A percentile compares a stretch with the other conserved stretches of the same genome.
These are phyloP conservation scores for Sciurus carolinensis DNA, from an alignment of 2,797 vertebrate genomes.

Conservation along the genomic window DNA sequence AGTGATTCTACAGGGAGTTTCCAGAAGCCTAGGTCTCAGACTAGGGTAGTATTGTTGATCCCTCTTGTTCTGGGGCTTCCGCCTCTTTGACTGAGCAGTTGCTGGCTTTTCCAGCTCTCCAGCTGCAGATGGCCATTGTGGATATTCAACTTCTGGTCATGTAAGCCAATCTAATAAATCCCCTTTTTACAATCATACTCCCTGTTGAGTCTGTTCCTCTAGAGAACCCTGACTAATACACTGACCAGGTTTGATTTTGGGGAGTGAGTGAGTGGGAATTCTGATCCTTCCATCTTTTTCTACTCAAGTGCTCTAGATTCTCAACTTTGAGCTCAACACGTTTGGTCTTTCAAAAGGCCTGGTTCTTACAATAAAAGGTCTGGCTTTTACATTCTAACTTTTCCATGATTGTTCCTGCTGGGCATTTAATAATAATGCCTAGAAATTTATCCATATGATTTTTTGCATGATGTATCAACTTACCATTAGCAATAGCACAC, in stretches of 20 bases:
- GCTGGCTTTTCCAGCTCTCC: too few relatives aligned
- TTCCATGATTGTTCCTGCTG: neutral
- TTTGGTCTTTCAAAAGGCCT: conserved; percentile 14
- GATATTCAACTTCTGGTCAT: too few relatives aligned
- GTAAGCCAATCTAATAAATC: too few relatives aligned
- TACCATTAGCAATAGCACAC: neutral
- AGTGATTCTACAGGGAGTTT: too few relatives aligned
- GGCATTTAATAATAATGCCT: conserved; percentile 52
- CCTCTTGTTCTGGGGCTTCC: too few relatives aligned
- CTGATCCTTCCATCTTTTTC: neutral
- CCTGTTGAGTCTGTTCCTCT: too few relatives aligned
- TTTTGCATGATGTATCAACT: neutral
- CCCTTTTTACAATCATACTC: too few relatives aligned
- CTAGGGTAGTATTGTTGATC: too few relatives aligned
- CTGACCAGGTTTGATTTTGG: neutral
- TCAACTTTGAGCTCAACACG: neutral
- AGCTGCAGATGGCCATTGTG: too few relatives aligned
- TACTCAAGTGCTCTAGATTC: neutral
- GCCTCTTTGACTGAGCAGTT: too few relatives aligned
- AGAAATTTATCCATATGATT: neutral
- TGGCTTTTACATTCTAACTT: conserved; percentile 2
- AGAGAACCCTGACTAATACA: too few relatives aligned
- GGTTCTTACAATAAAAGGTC: neutral
- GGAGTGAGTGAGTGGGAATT: neutral
- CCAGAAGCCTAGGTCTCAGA: too few relatives aligned